Percentiles rank a stretch among this genome's conserved stretches.
Evolutionary conservation across 2,113 vertebrate species (phyloP).

Genomic region (Hyla sarda): DNA sequence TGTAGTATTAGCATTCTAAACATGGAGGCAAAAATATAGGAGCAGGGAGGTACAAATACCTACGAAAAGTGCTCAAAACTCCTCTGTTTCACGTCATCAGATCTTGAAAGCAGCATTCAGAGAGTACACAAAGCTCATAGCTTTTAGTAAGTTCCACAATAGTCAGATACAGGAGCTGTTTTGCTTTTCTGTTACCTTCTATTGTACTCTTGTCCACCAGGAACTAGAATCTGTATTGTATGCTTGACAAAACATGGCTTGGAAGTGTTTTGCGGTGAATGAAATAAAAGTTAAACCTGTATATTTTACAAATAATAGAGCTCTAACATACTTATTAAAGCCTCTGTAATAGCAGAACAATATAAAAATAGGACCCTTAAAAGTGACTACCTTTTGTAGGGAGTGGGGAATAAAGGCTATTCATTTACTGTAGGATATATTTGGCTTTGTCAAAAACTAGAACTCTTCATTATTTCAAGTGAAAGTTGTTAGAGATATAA

Average conservation of each 20-base stretch:
- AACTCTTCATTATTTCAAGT: conserved; percentile 9
- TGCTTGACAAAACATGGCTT: neutral
- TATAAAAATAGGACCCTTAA: neutral
- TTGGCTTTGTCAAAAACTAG: neutral
- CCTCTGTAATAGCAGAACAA: neutral
- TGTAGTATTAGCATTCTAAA: neutral
- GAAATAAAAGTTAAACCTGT: neutral
- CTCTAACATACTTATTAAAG: neutral
- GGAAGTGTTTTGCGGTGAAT: neutral
- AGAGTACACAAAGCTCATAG: neutral
- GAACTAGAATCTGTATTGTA: neutral
- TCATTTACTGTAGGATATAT: conserved; percentile 14
- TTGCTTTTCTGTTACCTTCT: neutral
- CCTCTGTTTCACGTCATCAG: neutral
- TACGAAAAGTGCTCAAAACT: neutral
- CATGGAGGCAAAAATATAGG: neutral
- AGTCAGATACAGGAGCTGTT: neutral
- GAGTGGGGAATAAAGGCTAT: conserved; percentile 1
- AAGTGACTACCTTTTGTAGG: neutral
- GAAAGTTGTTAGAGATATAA: conserved; percentile 21
- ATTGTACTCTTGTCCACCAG: neutral
- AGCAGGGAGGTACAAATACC: neutral
- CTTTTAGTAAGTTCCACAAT: neutral
- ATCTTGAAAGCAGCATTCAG: neutral
- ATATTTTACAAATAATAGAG: conserved; percentile 12